Percentiles rank a stretch among this genome's conserved stretches.
Conservation (phyloP, 2,113 vertebrate species). For the Chionis minor region DNA sequence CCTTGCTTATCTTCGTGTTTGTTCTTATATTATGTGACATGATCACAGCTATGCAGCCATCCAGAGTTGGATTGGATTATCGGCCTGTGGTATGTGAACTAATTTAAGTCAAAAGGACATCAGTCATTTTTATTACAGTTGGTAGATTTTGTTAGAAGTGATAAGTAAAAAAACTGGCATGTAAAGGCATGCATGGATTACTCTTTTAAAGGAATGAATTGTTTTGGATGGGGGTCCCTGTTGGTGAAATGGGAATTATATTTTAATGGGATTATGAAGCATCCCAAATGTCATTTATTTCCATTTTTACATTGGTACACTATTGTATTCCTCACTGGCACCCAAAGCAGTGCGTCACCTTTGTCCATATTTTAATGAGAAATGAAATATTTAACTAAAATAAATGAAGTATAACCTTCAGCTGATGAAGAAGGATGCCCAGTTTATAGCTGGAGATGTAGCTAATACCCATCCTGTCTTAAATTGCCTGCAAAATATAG, state of each 20-base stretch:
- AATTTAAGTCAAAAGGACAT: neutral
- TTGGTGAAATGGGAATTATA: neutral
- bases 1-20: neutral
- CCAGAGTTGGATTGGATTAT: neutral
- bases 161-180: neutral
- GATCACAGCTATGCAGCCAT: neutral
- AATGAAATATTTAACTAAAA: neutral
- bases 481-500: neutral
- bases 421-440: neutral
- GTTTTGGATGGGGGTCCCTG: neutral
- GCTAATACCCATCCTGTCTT: neutral
- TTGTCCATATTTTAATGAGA: neutral
- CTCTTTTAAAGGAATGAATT: neutral
- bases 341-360: neutral
- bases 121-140: neutral
- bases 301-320: neutral
- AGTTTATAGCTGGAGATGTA: neutral
- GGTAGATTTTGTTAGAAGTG: neutral
- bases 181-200: neutral
- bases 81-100: neutral
- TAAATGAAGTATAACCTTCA: neutral
- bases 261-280: neutral
- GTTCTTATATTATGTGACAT: neutral
- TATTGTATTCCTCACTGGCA: neutral
- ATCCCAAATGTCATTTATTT: neutral